Evolutionary conservation across 2,113 vertebrate species (phyloP), one percentile per base, ranked within the genome.

Genomic region (Scomber japonicus): DNA sequence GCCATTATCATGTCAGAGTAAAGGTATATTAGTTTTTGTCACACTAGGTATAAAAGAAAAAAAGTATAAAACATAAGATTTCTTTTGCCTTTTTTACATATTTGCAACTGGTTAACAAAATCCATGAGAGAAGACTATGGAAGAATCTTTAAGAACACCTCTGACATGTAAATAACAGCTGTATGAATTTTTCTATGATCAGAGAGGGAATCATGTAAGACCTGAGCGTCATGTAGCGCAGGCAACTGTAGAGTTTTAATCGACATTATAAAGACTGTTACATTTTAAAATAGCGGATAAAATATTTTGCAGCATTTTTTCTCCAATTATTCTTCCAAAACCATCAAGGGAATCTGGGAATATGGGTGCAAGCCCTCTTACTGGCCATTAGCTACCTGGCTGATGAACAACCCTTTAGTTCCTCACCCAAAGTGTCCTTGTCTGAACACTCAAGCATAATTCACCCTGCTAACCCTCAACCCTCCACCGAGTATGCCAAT

Each of bases 1-100:
- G 63, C 73, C 65, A 72, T 71, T 44, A 67, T 54, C 51, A 66
- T 59, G 19, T 50, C 55, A 81, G 21, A 65, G 51, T 70, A 71
- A 78, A 71, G 83, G 65, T 65, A 61, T 60, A 70, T 76, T 64
- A 59, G 48, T 71, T 71, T 59, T 27, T 69, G 88, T 82, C 71
- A 88, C 71, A 51, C 68, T 55, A 75, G 44, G 78, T 91, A 90
- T 83, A 90, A 93, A 92, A 93, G 44, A 70, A 88, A 75, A 75
- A 85, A 85, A 19, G 82, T 92, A 90, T 79, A 92, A 93, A 92
- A 92, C 84, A 75, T 75, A 84, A 82, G 15, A 84, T 80, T 69
- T 66, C 11, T 49, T 63, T 24, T 35, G 24, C 40, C 63, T 49
- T 81, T 51, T 89, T 65, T 80, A 88, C 86, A 92, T 57, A 81